Base-by-base conservation (phyloP, 2,113 vertebrate species). In the Sakesphorus luctuosus region DNA sequence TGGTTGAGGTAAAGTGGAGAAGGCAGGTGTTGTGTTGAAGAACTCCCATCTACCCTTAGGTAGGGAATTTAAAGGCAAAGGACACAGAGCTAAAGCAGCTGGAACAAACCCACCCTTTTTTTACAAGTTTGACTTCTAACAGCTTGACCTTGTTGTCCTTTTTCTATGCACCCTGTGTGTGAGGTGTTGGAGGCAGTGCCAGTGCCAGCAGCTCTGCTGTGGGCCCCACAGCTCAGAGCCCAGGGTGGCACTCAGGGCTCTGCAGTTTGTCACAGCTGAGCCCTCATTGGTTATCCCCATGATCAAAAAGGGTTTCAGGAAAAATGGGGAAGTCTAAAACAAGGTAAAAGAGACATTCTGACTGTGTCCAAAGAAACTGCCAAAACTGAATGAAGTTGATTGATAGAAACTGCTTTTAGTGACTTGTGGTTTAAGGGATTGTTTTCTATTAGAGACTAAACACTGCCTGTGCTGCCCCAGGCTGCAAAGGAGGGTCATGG, bases 401-500 rank as follows among this genome's bases (percentile, higher is more conserved):
- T 92, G 81, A 25, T 89, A 82, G 49, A 61, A 79, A 91, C 71
- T n/a, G 69, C 89, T 93, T 96, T 79, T 92, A 84, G 75, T 74
- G 73, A 84, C 16, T 58, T 84, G 84, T 78, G 65, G 52, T 86
- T 96, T n/a, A 59, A 12, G 80, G 75, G 66, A 35, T 56, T 73
- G 35, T 90, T 97, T 94, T 94, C 14, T 94, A 86, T 92, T n/a
- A 43, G 55, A 92, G 89, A 93, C 28, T 38, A 33, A 86, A 91
- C 91, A 94, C 93, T 96, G 95, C 94, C 92, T 87, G 69, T 90
- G 83, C 90, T 95, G 89, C 81, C 90, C 85, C 89, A 93, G 87
- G 68, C 73, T 90, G 13, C 80, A 77, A 68, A 29, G 29, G 58
- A 94, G 90, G 78, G 79, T 93, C 90, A 28, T 87, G 13, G 63